Conservation (phyloP, 2,797 vertebrate genomes). For the Amblyraja radiata region DNA sequence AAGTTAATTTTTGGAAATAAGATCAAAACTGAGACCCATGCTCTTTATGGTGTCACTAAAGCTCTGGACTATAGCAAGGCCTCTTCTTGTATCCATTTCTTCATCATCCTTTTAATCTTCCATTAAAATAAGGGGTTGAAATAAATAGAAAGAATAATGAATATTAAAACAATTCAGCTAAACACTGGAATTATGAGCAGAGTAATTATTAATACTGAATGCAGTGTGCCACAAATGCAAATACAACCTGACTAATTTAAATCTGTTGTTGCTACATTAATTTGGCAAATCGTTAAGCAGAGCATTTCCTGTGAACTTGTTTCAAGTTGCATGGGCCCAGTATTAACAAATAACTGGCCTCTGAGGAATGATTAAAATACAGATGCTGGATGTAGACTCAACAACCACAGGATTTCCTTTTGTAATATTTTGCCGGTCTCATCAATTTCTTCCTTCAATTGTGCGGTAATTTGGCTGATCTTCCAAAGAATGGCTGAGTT, state of each 20-base stretch:
- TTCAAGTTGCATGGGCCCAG: not conserved
- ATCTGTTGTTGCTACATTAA: not conserved
- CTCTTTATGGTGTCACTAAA: too few species aligned
- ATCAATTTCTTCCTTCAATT: not conserved
- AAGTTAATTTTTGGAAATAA: too few species aligned
- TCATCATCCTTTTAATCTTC: too few species aligned
- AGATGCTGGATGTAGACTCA: not conserved
- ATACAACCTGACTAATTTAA: not conserved
- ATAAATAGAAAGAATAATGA: not conserved
- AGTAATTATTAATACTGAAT: not conserved
- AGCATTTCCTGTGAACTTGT: not conserved
- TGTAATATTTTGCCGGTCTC: not conserved
- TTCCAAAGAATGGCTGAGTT: not conserved
- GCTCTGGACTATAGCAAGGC: too few species aligned
- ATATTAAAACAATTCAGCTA: not conserved
- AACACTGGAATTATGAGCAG: not conserved
- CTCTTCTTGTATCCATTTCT: too few species aligned
- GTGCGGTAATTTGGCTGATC: not conserved
- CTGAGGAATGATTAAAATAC: not conserved
- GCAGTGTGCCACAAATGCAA: too few species aligned
- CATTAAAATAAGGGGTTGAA: not conserved
- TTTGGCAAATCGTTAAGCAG: not conserved
- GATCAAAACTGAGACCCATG: too few species aligned
- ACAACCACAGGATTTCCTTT: not conserved
- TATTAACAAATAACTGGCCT: not conserved